A percentile compares a stretch with the other conserved stretches of the same genome.
Conservation (phyloP, 2,888 invertebrate genomes). For the Apamea sordens region DNA sequence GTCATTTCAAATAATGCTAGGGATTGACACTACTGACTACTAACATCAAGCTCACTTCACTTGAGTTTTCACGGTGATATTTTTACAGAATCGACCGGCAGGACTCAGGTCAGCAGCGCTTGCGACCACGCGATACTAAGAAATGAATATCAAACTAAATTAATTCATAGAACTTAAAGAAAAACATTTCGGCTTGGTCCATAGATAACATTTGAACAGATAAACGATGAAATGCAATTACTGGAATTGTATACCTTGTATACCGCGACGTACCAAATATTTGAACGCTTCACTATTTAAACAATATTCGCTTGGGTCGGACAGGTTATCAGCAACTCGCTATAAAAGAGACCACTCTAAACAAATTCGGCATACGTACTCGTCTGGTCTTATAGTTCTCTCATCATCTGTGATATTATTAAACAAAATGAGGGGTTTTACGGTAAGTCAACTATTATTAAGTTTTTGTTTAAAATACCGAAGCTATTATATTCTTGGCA, state of each 20-base stretch:
- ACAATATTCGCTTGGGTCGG: slow-evolving; percentile 56
- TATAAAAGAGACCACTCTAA: slow-evolving; percentile 68
- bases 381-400: slow-evolving; percentile 34
- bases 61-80: too few species aligned
- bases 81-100: too few species aligned
- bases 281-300: slow-evolving; percentile 67
- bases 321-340: slow-evolving; percentile 58
- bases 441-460: slow-evolving; percentile 70
- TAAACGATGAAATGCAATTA: slow-evolving; percentile 43
- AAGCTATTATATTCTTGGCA: neutral
- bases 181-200: neutral
- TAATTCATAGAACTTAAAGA: neutral
- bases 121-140: neutral
- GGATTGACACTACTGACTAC: too few species aligned
- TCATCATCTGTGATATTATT: slow-evolving; percentile 56
- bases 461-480: neutral
- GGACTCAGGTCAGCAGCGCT: neutral
- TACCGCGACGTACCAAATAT: slow-evolving; percentile 31
- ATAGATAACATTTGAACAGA: slow-evolving; percentile 8
- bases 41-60: too few species aligned
- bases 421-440: slow-evolving; percentile 72
- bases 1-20: too few species aligned
- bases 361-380: slow-evolving; percentile 54
- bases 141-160: neutral
- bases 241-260: slow-evolving; percentile 64